Base-by-base conservation (phyloP, 1,140 invertebrate genomes). In the Proales similis region DNA sequence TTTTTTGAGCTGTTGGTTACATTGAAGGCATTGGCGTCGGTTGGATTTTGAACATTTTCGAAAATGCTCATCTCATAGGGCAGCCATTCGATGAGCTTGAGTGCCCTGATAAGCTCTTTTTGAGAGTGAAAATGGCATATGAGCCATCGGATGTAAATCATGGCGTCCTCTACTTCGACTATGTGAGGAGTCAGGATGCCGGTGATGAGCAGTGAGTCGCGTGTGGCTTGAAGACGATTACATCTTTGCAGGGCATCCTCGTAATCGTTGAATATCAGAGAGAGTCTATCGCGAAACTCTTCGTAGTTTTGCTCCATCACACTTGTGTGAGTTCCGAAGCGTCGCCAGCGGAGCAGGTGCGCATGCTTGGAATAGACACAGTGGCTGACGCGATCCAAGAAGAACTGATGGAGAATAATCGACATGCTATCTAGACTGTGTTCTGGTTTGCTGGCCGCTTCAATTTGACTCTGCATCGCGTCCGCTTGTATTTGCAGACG, bases 141-240 rank as follows among this genome's bases (percentile, higher is more conserved):
- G 5, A 76, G 63, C 70, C 70, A 75, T 5, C 73, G 64, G 2
- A 76, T 65, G 36, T 74, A 76, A 29, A 74, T 74, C 11, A 71
- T 64, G 12, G 74, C 60, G 39, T 76, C 74, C 7, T 76, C 74
- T 11, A 67, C 60, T 61, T 70, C 67, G 2, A 76, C 45, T 1
- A 64, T 7, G 3, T 32, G 36, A 12, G 36, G 14, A 6, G 39
- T 30, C 19, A 30, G 61, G 64, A 20, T 63, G 4, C 65, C 67
- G 7, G 68, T 69, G 26, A 65, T 64, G 19, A 74, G 42, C 17
- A 69, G 61, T 1, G 67, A 38, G 29, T 74, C 73, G n/a, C 68
- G 64, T 3, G 69, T 68, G 12, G 66, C 42, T 14, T 68, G 65
- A 29, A 76, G 67, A 7, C 74, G 64, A 17, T 72, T 66, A 2